phyloP scores from a whole-genome alignment of 37 sponge, comb jelly and placozoan genomes.

The Cliona cf. orientalis region DNA sequence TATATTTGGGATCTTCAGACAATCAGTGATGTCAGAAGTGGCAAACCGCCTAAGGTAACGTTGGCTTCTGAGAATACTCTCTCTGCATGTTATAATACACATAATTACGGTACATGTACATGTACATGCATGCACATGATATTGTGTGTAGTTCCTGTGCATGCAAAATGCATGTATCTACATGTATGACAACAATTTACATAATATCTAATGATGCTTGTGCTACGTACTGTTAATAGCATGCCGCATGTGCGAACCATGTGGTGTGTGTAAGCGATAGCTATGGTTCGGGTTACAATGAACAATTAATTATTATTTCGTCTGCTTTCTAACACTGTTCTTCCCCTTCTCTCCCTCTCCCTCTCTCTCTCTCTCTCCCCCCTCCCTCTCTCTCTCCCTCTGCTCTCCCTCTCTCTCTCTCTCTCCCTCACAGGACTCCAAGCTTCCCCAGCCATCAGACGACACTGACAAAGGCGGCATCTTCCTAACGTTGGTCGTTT shows the following conservation, averaged over 20 bases:
- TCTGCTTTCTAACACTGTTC: too few species aligned
- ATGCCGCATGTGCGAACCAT: too few species aligned
- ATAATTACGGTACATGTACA: not conserved
- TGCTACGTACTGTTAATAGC: too few species aligned
- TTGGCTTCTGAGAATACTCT: not conserved
- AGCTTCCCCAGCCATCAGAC: not conserved
- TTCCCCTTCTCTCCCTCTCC: too few species aligned
- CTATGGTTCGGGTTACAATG: too few species aligned
- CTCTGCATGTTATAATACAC: not conserved
- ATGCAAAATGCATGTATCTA: not conserved
- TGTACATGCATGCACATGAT: not conserved
- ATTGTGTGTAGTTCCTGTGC: too few species aligned
- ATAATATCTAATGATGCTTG: too few species aligned
- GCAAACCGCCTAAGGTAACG: conserved; percentile 25
- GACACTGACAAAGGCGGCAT: conserved; percentile 1
- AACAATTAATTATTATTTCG: too few species aligned
- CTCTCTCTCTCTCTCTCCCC: not conserved
- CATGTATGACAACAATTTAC: too few species aligned
- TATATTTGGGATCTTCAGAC: conserved; percentile 29
- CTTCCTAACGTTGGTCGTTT: conserved; percentile 40
- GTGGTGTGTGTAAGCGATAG: too few species aligned
- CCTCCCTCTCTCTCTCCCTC: not conserved
- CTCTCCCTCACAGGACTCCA: not conserved
- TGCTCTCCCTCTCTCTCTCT: not conserved
- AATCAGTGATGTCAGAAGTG: conserved; percentile 59